Evolutionary conservation across 1,140 invertebrate species (phyloP).

Genomic region (Thaumetopoea pityocampa): DNA sequence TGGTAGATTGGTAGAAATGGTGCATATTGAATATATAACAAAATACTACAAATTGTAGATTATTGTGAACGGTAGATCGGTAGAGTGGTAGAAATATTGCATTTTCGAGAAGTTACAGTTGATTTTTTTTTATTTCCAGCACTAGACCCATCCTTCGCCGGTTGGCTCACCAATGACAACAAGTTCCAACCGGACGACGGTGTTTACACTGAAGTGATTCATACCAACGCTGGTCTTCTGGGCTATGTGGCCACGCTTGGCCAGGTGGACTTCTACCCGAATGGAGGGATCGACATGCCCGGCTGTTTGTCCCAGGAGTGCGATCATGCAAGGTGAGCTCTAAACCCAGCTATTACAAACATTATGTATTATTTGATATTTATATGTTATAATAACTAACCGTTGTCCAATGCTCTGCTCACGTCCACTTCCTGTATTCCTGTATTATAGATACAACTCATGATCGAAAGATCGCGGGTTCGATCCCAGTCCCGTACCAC

Average conservation of each 20-base stretch:
- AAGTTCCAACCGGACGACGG: conserved; percentile 73
- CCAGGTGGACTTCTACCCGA: conserved; percentile 78
- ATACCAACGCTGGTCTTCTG: conserved; percentile 56
- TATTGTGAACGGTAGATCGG: no score
- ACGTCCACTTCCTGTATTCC: no score
- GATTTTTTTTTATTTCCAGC: not conserved
- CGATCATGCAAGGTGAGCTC: conserved; percentile 19
- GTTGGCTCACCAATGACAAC: conserved; percentile 18
- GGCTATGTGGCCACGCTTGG: conserved; percentile 49
- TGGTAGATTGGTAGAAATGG: no score
- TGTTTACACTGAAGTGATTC: conserved; percentile 72
- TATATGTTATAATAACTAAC: no score
- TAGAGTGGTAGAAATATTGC: no score
- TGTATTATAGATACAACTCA: no score
- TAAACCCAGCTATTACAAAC: no score
- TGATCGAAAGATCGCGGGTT: no score
- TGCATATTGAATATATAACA: no score
- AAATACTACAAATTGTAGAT: no score
- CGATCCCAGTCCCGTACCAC: no score
- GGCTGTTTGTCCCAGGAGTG: conserved; percentile 39
- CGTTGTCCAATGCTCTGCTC: no score
- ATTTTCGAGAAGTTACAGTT: not conserved
- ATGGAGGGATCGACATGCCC: conserved; percentile 61
- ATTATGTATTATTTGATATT: not conserved
- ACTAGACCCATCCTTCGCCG: conserved; percentile 4